Conservation (phyloP, 2,797 vertebrate genomes). For the Xenopus petersii region DNA sequence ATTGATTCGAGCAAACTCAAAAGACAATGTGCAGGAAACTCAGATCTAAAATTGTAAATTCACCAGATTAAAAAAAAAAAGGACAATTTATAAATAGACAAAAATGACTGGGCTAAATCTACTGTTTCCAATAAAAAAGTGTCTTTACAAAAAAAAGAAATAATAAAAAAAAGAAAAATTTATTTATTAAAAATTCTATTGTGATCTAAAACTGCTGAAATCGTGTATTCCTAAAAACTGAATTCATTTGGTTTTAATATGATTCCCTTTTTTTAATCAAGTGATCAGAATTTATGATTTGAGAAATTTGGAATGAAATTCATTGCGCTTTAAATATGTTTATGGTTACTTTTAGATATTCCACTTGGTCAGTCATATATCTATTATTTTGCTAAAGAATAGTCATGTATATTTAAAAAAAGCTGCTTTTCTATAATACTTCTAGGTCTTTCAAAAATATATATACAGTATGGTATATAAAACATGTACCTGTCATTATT, state of each 20-base stretch:
- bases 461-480: too few species aligned
- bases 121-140: conserved; percentile 89
- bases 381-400: too few species aligned
- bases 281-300: too few species aligned
- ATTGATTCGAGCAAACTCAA: conserved; percentile 98
- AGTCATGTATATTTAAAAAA: too few species aligned
- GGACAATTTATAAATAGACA: conserved; percentile 86
- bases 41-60: conserved; percentile 79
- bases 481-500: too few species aligned
- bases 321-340: not conserved
- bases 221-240: conserved; percentile 82
- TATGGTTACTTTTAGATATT: not conserved
- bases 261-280: conserved; percentile 45
- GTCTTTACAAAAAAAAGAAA: conserved; percentile 90
- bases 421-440: too few species aligned
- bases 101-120: conserved; percentile 94
- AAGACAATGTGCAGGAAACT: conserved; percentile 99
- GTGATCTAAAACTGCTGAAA: conserved; percentile 96
- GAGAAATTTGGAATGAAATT: not conserved
- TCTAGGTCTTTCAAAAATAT: too few species aligned
- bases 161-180: conserved; percentile 73
- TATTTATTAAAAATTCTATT: conserved; percentile 99
- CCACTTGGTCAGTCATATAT: too few species aligned
- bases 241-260: conserved; percentile 76
- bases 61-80: conserved; percentile 55